These are phyloP conservation scores for Acipenser transmontanus DNA, from an alignment of 2,797 vertebrate genomes.

Conservation along the genomic window DNA sequence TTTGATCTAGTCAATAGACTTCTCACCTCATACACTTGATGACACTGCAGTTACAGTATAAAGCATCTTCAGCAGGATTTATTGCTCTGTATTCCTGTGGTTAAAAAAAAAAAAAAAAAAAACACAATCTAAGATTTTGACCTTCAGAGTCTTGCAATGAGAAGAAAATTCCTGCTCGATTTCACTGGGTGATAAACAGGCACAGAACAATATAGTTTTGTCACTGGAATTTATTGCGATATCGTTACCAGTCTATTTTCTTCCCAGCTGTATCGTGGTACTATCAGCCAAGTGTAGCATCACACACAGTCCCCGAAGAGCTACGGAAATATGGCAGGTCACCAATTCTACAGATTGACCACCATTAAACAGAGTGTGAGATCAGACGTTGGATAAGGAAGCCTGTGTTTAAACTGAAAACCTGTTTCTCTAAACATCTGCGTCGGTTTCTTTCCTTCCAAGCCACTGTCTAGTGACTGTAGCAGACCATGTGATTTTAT, in stretches of 20 bases:
- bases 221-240: slow-evolving; percentile 23
- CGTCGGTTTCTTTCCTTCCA: neutral
- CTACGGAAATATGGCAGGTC: neutral
- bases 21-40: too few relatives aligned
- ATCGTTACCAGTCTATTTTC: slow-evolving; percentile 11
- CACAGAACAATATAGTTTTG: slow-evolving; percentile 25
- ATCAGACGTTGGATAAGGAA: neutral
- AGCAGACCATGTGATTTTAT: too few relatives aligned
- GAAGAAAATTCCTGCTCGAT: slow-evolving; percentile 30
- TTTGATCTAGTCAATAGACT: too few relatives aligned
- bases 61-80: too few relatives aligned
- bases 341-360: neutral
- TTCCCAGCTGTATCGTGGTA: neutral
- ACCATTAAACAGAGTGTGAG: neutral
- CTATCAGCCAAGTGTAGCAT: slow-evolving; percentile 6
- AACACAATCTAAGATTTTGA: slow-evolving; percentile 20
- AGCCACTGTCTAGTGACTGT: neutral
- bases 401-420: neutral
- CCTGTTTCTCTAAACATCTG: neutral
- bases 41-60: too few relatives aligned
- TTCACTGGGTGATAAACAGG: slow-evolving; percentile 26
- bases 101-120: too few relatives aligned
- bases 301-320: neutral
- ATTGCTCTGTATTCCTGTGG: too few relatives aligned
- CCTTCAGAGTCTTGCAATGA: slow-evolving; percentile 22